Conservation (phyloP, 2,888 invertebrate species). For the Monochamus alternatus region DNA sequence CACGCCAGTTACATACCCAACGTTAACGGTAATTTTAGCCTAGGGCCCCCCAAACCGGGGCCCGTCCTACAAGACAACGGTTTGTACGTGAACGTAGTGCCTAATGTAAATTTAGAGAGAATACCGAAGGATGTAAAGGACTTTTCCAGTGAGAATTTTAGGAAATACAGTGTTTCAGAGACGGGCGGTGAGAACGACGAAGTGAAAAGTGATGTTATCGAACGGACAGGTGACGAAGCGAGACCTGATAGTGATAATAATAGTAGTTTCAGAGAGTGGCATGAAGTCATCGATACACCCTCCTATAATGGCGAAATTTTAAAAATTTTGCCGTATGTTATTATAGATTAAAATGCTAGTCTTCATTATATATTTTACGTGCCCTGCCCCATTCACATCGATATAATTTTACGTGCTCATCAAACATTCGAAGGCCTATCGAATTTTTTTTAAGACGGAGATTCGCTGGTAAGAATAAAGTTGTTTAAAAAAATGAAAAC, state of each 20-base stretch:
- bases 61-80: slow-evolving; percentile 55
- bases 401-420: slow-evolving; percentile 6
- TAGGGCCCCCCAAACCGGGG: slow-evolving; percentile 51
- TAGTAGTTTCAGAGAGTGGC: slow-evolving; percentile 88
- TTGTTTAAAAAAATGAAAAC: too few relatives aligned
- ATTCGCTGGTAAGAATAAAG: neutral
- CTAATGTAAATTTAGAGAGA: slow-evolving; percentile 68
- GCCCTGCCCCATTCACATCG: slow-evolving; percentile 31
- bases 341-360: slow-evolving; percentile 83
- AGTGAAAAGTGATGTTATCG: slow-evolving; percentile 49
- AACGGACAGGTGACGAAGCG: slow-evolving; percentile 55
- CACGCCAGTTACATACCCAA: slow-evolving; percentile 66
- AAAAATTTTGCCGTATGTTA: slow-evolving; percentile 96
- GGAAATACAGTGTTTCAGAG: slow-evolving; percentile 69
- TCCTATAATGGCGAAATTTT: slow-evolving; percentile 86
- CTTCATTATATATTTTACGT: slow-evolving; percentile 44
- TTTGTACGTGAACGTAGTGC: slow-evolving; percentile 69
- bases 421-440: slow-evolving; percentile 17
- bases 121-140: slow-evolving; percentile 62
- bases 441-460: neutral
- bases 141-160: slow-evolving; percentile 67
- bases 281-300: slow-evolving; percentile 85
- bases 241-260: slow-evolving; percentile 53
- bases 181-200: slow-evolving; percentile 28
- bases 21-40: slow-evolving; percentile 66